Evolutionary conservation across 2,113 vertebrate species (phyloP).

Genomic region (Pituophis catenifer): DNA sequence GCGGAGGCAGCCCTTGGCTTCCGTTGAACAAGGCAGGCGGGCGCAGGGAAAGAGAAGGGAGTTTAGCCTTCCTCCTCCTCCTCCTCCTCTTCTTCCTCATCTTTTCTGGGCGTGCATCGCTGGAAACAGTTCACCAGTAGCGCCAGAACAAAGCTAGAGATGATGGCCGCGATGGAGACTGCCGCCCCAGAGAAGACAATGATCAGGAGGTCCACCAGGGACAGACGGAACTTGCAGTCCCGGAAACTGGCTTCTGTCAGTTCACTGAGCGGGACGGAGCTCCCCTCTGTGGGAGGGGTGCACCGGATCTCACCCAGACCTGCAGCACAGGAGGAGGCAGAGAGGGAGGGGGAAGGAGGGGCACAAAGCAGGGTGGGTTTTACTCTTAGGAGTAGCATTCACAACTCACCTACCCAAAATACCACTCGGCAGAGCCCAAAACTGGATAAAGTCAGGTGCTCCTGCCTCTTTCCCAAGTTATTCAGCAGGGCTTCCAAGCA

Average conservation of each 20-base stretch:
- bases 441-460: not conserved
- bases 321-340: conserved; percentile 56
- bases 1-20: conserved; percentile 1
- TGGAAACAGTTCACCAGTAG: conserved; percentile 97
- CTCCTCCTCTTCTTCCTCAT: conserved; percentile 82
- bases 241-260: conserved; percentile 94
- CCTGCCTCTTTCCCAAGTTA: not conserved
- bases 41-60: not conserved
- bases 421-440: not conserved
- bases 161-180: conserved; percentile 92
- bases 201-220: conserved; percentile 92
- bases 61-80: conserved; percentile 71
- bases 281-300: conserved; percentile 85
- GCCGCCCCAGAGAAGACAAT: conserved; percentile 98
- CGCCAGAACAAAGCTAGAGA: conserved; percentile 96
- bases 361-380: not conserved
- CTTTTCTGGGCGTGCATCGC: conserved; percentile 89
- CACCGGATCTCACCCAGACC: conserved; percentile 92
- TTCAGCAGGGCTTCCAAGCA: not conserved
- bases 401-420: not conserved
- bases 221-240: conserved; percentile 90
- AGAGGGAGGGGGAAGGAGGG: not conserved
- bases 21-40: not conserved
- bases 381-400: not conserved
- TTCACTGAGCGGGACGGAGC: conserved; percentile 83